Percentiles rank a stretch among this genome's conserved stretches.
Evolutionary conservation across 2,797 vertebrate species (phyloP).

Genomic region (Gymnocypris eckloni): DNA sequence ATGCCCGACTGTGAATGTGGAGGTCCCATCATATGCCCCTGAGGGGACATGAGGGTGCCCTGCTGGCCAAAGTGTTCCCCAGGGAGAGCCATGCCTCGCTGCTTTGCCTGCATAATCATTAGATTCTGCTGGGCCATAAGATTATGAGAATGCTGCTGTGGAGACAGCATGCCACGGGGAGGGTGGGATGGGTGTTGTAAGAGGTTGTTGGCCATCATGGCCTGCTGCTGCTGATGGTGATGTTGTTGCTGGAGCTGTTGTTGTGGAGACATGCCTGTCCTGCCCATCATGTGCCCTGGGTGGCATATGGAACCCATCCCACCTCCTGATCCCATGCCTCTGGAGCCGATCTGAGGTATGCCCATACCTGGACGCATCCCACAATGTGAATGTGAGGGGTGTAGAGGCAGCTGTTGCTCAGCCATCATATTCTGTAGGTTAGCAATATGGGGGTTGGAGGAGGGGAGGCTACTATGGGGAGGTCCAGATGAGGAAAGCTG

Average conservation of each 20-base stretch:
- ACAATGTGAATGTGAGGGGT: conserved; percentile 75
- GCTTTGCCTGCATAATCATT: conserved; percentile 97
- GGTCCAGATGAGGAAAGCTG: conserved; percentile 84
- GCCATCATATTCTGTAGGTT: conserved; percentile 99
- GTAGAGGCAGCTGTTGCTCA: conserved; percentile 85
- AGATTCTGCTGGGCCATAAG: conserved; percentile 96
- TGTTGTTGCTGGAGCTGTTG: conserved; percentile 74
- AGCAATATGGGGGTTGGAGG: conserved; percentile 88
- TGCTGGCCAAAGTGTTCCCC: conserved; percentile 91
- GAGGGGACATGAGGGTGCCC: conserved; percentile 89
- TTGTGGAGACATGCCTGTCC: conserved; percentile 90
- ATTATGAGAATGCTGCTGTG: conserved; percentile 89
- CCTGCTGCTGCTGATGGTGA: conserved; percentile 77
- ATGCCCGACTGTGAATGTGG: conserved; percentile 90
- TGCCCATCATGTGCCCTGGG: conserved; percentile 92
- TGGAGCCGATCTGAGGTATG: conserved; percentile 70
- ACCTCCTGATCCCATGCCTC: conserved; percentile 70
- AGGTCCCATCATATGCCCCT: conserved; percentile 91
- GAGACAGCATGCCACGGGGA: conserved; percentile 83
- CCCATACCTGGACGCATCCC: conserved; percentile 84
- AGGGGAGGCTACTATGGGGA: conserved; percentile 75
- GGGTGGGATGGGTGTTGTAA: conserved; percentile 79
- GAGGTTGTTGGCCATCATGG: conserved; percentile 88
- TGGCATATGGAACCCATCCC: conserved; percentile 82
- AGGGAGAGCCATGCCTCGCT: conserved; percentile 87